Percentiles rank a stretch among this genome's conserved stretches.
These are phyloP conservation scores for Anadara kagoshimensis DNA, from an alignment of 1,140 invertebrate species.

Conservation along the genomic window DNA sequence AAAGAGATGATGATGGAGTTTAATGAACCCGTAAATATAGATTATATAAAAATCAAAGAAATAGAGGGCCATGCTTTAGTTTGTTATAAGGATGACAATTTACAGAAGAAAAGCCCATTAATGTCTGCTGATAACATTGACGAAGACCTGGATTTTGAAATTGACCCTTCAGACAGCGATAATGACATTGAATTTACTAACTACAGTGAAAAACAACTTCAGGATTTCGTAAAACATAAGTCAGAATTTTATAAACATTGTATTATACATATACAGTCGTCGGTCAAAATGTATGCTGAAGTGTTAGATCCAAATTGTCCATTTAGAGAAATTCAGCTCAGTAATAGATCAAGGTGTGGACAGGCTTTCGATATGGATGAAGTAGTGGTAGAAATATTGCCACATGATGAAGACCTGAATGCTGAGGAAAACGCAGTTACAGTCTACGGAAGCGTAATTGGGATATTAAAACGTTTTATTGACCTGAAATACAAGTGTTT, in stretches of 20 bases:
- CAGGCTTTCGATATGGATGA: slow-evolving; percentile 62
- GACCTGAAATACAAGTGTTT: slow-evolving; percentile 56
- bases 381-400: slow-evolving; percentile 61
- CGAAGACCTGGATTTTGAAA: no score
- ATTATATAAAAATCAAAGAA: slow-evolving; percentile 25
- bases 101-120: neutral
- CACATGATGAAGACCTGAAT: slow-evolving; percentile 8
- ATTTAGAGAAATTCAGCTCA: slow-evolving; percentile 50
- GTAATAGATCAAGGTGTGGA: slow-evolving; percentile 54
- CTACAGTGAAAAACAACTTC: slow-evolving; percentile 17
- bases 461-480: slow-evolving; percentile 56
- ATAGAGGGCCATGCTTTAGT: slow-evolving; percentile 28
- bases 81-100: slow-evolving; percentile 8
- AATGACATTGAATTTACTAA: slow-evolving; percentile 6
- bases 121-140: no score
- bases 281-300: slow-evolving; percentile 44
- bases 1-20: neutral
- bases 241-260: slow-evolving; percentile 37
- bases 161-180: neutral
- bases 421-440: slow-evolving; percentile 4
- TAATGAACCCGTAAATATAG: slow-evolving; percentile 8
- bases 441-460: slow-evolving; percentile 59
- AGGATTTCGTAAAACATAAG: slow-evolving; percentile 23
- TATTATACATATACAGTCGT: slow-evolving; percentile 16
- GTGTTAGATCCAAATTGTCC: slow-evolving; percentile 20